A percentile compares a stretch with the other conserved stretches of the same genome.
These are phyloP conservation scores for Coccyzus lansbergi DNA, from an alignment of 2,797 vertebrate species.

Conservation along the genomic window DNA sequence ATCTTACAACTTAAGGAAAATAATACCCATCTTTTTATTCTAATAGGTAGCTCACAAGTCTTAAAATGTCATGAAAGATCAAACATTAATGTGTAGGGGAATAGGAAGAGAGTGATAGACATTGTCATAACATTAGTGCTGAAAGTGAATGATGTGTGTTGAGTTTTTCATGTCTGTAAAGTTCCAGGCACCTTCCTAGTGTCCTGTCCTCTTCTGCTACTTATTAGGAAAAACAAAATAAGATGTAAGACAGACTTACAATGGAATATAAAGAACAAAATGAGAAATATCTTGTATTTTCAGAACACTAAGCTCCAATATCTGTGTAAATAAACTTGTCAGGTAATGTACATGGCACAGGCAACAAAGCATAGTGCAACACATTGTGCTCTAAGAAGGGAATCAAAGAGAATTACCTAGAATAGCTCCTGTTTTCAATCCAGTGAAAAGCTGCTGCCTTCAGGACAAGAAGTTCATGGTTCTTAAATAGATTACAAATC, in stretches of 20 bases:
- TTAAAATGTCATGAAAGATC: background rate
- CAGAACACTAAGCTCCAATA: background rate
- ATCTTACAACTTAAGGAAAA: background rate
- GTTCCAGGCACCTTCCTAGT: accelerated
- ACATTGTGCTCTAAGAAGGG: background rate
- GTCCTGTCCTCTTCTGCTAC: background rate
- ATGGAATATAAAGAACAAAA: background rate
- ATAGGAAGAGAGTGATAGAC: background rate
- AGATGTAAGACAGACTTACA: background rate
- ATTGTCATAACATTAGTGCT: background rate
- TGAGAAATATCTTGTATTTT: background rate
- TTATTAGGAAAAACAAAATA: background rate
- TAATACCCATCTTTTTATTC: background rate
- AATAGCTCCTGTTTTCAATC: background rate
- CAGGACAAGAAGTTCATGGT: background rate
- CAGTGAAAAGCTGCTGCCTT: background rate
- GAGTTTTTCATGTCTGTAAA: background rate
- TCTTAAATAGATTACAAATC: background rate
- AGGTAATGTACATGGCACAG: background rate
- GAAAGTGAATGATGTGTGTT: background rate
- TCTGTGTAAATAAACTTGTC: background rate
- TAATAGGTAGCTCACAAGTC: background rate
- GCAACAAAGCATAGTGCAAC: background rate
- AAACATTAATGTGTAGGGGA: accelerated
- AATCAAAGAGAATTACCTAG: background rate